These are phyloP conservation scores for Bufo bufo DNA, from an alignment of 2,113 vertebrate species.

Conservation along the genomic window DNA sequence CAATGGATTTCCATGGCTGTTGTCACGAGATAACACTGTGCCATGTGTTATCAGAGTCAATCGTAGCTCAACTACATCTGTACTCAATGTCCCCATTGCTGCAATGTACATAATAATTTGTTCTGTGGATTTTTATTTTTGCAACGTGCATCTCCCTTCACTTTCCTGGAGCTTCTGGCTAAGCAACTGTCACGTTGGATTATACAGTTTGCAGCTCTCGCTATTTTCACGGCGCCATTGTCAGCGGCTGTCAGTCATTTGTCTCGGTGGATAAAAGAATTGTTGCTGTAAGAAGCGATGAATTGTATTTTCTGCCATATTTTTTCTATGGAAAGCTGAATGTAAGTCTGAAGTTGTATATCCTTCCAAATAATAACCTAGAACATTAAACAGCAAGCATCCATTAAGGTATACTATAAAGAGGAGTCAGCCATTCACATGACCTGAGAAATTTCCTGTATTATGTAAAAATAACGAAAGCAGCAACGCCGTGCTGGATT, in stretches of 20 bases:
- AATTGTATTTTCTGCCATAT: constrained; percentile 20
- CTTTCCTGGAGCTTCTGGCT: background rate
- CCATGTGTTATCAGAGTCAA: too few species aligned
- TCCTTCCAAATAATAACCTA: background rate
- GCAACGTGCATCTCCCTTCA: background rate
- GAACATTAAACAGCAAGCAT: background rate
- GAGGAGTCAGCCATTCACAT: background rate
- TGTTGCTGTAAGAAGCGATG: constrained; percentile 9
- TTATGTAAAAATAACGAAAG: background rate
- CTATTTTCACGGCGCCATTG: background rate
- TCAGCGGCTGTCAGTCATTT: constrained; percentile 25
- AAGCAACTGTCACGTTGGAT: constrained; percentile 31
- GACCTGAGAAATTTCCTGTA: background rate
- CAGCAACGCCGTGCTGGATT: background rate
- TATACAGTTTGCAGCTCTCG: background rate
- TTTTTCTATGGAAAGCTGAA: constrained; percentile 2
- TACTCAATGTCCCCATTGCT: background rate
- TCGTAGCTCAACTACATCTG: too few species aligned
- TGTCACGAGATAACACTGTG: too few species aligned
- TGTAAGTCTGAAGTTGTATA: background rate
- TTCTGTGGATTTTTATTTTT: background rate
- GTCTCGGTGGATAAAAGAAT: constrained; percentile 39
- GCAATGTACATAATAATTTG: constrained; percentile 5
- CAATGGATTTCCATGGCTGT: too few species aligned
- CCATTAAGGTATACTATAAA: background rate